Conservation (phyloP, 2,113 vertebrate species). For the Stigmatopora nigra region DNA sequence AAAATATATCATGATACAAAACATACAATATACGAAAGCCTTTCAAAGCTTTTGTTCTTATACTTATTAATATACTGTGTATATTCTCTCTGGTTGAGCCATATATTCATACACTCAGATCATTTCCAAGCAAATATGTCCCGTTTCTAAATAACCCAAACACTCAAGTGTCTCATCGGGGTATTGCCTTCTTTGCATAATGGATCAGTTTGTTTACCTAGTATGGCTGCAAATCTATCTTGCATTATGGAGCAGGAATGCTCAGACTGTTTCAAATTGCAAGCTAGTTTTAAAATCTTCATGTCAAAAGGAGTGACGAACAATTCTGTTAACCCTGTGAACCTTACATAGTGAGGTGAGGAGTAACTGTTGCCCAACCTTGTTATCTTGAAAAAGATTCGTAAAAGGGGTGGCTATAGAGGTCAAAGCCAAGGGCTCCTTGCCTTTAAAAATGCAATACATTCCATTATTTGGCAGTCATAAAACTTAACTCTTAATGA, state of each 20-base stretch:
- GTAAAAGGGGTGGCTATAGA: constrained; percentile 16
- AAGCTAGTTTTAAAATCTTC: not conserved
- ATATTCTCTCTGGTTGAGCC: constrained; percentile 22
- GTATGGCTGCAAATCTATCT: constrained; percentile 1
- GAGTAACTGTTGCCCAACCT: not conserved
- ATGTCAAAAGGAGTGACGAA: not conserved
- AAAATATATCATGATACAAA: constrained; percentile 12
- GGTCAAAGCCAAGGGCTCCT: constrained; percentile 40
- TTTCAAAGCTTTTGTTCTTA: constrained; percentile 14
- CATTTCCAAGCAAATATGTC: constrained; percentile 26
- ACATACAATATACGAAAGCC: not conserved
- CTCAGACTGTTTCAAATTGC: not conserved
- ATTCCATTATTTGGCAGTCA: constrained; percentile 58
- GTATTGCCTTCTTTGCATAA: constrained; percentile 9
- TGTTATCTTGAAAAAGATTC: not conserved
- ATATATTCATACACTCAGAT: constrained; percentile 21
- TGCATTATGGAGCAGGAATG: not conserved
- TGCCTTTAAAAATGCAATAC: constrained; percentile 59
- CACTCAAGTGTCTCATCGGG: constrained; percentile 2
- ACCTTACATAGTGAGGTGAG: constrained; percentile 5
- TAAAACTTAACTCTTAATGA: constrained; percentile 53
- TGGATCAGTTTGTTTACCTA: constrained; percentile 15
- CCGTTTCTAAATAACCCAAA: constrained; percentile 6
- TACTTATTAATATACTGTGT: constrained; percentile 13
- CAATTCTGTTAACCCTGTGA: not conserved